phyloP scores from a whole-genome alignment of 2,113 vertebrate genomes.

The Nematolebias whitei region DNA sequence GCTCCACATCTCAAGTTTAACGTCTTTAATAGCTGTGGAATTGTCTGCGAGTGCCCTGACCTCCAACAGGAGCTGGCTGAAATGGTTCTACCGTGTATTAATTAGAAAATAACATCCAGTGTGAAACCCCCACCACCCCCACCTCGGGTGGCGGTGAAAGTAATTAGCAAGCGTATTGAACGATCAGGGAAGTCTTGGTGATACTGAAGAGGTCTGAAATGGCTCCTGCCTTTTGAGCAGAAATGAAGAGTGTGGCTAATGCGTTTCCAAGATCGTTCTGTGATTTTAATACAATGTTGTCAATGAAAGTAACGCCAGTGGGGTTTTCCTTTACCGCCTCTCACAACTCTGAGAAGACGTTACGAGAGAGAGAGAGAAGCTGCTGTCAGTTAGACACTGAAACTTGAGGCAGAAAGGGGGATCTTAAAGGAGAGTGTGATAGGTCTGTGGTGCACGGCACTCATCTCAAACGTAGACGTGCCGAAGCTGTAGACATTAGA shows the following conservation, averaged over 20 bases:
- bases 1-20: slow-evolving; percentile 24
- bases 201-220: slow-evolving; percentile 31
- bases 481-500: slow-evolving; percentile 25
- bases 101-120: slow-evolving; percentile 65
- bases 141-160: slow-evolving; percentile 28
- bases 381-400: slow-evolving; percentile 49
- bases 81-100: slow-evolving; percentile 66
- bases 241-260: slow-evolving; percentile 24
- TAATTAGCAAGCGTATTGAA: slow-evolving; percentile 68
- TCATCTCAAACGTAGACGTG: slow-evolving; percentile 37
- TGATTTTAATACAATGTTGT: slow-evolving; percentile 50
- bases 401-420: slow-evolving; percentile 17
- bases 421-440: slow-evolving; percentile 55
- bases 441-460: slow-evolving; percentile 64
- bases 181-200: slow-evolving; percentile 28
- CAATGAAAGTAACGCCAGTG: slow-evolving; percentile 47
- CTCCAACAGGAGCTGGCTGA: slow-evolving; percentile 46
- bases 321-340: slow-evolving; percentile 17
- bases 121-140: slow-evolving; percentile 12
- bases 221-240: slow-evolving; percentile 27
- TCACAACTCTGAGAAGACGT: background rate
- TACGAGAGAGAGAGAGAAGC: slow-evolving; percentile 29
- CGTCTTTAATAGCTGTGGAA: slow-evolving; percentile 32
- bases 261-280: slow-evolving; percentile 41
- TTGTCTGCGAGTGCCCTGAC: slow-evolving; percentile 39